Evolutionary conservation across 2,888 invertebrate genomes (phyloP), one percentile per base, ranked within the genome.

Genomic region (Brenthis ino): DNA sequence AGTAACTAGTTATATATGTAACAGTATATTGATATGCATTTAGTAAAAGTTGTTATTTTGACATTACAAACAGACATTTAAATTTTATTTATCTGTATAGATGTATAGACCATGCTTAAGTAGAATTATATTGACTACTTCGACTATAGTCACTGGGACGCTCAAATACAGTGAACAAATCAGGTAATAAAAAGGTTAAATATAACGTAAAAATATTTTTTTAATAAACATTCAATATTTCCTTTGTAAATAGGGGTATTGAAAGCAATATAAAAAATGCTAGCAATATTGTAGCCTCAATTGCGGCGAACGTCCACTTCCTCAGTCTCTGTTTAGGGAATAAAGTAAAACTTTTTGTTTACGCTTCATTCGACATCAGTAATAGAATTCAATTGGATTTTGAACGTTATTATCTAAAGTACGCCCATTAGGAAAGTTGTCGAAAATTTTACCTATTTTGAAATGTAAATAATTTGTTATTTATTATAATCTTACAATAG

Each of bases 341-440:
- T 63, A 33, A 53, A 54, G 53, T 3, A 57, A 57, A 65, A 57
- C 33, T 51, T 51, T 57, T 14, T 51, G 57, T 65, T 65, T 65
- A 57, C 51, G 53, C 57, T 53, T 65, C 43, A 51, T 56, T 51
- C 65, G 51, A 53, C 57, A 53, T 65, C 65, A 65, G 53, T 33
- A 37, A 65, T 37, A 24, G n/a, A 57, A 58, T 65, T 51, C 65
- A 65, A 57, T 65, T 57, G 57, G n/a, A n/a, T 37, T 53, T 65
- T 24, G 8, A 65, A 53, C 57, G 53, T 14, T 43, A 53, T 53
- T 43, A 53, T 37, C 20, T 33, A 51, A 63, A 43, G 37, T 37
- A 43, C 5, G 20, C 16, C 16, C 16, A 43, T 53, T 63, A 28
- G 37, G n/a, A 53, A 20, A 37, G 51, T 37, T 8, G 12, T 37